Evolutionary conservation across 2,888 invertebrate genomes (phyloP).

Genomic region (Stenchaetothrips biformis): DNA sequence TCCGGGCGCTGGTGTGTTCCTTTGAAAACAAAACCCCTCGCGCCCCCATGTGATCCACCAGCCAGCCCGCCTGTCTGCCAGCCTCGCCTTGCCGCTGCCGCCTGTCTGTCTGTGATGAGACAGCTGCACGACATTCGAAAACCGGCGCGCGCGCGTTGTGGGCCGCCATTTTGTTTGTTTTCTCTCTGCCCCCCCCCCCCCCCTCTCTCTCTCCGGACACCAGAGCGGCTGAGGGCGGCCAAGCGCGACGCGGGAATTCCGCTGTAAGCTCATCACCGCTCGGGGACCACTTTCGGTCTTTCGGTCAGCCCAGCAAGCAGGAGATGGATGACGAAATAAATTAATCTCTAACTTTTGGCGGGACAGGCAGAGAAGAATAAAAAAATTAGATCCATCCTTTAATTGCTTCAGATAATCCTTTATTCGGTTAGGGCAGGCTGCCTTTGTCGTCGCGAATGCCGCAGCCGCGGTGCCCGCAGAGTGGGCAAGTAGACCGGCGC

Average conservation of each 20-base stretch:
- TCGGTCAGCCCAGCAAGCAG: not conserved
- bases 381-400: constrained; percentile 1
- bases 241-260: not conserved
- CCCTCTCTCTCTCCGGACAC: not conserved
- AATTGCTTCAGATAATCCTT: constrained; percentile 1
- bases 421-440: not conserved
- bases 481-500: too few species aligned
- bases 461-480: too few species aligned
- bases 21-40: too few species aligned
- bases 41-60: too few species aligned
- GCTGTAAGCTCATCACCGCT: not conserved
- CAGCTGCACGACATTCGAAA: too few species aligned
- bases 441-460: not conserved
- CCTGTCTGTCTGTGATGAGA: too few species aligned
- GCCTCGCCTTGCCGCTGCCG: too few species aligned
- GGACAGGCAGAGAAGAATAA: not conserved
- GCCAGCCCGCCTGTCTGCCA: too few species aligned
- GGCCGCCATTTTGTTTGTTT: not conserved
- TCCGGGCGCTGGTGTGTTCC: too few species aligned
- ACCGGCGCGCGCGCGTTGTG: not conserved
- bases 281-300: not conserved
- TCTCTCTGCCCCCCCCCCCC: not conserved
- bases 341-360: constrained; percentile 7
- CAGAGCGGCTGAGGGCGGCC: not conserved
- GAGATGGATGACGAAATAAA: constrained; percentile 12